Evolutionary conservation across 2,113 vertebrate genomes (phyloP), one percentile per base, ranked within the genome.

Genomic region (Microcebus griseorufus): DNA sequence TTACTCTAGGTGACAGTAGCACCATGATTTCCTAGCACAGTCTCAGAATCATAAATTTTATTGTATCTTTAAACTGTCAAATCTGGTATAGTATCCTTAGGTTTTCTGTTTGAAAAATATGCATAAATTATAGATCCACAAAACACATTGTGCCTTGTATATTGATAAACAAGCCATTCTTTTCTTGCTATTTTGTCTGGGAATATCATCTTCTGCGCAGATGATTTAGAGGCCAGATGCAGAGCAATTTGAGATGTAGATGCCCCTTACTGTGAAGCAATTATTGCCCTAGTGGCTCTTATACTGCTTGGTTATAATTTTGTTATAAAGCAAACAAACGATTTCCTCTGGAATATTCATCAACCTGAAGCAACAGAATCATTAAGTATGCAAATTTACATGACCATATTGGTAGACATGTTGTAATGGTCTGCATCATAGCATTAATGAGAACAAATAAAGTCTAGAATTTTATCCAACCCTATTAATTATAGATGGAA

Each of bases 201-300:
- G 95, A 92, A 75, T 95, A 97, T 87, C 94, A 93, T 96, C 94
- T 98, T 98, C 94, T 97, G 96, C 97, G 95, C 88, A 98, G 96
- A 98, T 98, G 97, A 98, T 98, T 98, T 98, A 98, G 97, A 98
- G 92, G 94, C 95, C 98, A 98, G 98, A 98, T 97, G 97, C 97
- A 97, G 95, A 98, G 93, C 96, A 98, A 98, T 98, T 98, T 98
- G 98, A 98, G 97, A 98, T 98, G 96, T 97, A 98, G 94, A 97
- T 98, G 90, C 97, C 96, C 96, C 98, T 98, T 97, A 97, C 93
- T 97, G 96, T 87, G 98, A 98, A 97, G 95, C 97, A 98, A 98
- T 99, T 98, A 99, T 98, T 98, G 97, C 97, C 96, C 98, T 98
- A 94, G 97, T 98, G 97, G 96, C 81, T 97, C 96, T 98, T 98